These are phyloP conservation scores for Drosophila trapezifrons DNA, from an alignment of 1,140 invertebrate species.

Conservation along the genomic window DNA sequence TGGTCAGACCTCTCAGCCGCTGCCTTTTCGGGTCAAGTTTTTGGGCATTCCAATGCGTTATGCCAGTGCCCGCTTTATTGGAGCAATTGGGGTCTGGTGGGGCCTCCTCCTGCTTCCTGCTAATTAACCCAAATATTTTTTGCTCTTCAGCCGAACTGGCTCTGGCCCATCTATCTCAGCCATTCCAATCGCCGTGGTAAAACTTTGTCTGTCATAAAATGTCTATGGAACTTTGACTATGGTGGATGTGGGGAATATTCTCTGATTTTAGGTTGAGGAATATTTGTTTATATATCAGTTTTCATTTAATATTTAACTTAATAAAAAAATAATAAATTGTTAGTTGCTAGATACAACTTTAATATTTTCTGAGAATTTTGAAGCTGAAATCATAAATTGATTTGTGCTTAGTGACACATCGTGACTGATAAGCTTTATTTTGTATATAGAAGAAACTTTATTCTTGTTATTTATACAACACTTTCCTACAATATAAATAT, in stretches of 20 bases:
- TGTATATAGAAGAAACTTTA: too few species aligned
- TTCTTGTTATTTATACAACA: too few species aligned
- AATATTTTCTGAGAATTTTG: background rate
- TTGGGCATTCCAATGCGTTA: conserved; percentile 67
- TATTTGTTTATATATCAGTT: background rate
- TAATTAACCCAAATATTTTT: conserved; percentile 75
- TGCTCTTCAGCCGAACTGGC: background rate
- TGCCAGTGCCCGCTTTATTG: conserved; percentile 57
- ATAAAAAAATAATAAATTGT: background rate
- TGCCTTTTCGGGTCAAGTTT: conserved; percentile 65
- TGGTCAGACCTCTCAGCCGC: background rate
- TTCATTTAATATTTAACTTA: too few species aligned
- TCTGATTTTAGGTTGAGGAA: background rate
- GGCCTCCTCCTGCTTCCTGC: conserved; percentile 22
- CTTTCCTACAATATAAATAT: too few species aligned
- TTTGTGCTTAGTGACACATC: too few species aligned
- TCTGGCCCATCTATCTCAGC: conserved; percentile 38
- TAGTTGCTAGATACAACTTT: background rate
- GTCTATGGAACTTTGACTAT: conserved; percentile 34
- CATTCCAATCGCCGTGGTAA: conserved; percentile 53
- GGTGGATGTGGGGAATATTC: conserved; percentile 24
- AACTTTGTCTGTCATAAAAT: conserved; percentile 67
- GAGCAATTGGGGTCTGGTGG: conserved; percentile 36
- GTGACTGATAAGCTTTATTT: too few species aligned
- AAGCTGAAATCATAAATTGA: too few species aligned